phyloP scores from a whole-genome alignment of 2,113 vertebrate species.

The Peucedramus taeniatus region DNA sequence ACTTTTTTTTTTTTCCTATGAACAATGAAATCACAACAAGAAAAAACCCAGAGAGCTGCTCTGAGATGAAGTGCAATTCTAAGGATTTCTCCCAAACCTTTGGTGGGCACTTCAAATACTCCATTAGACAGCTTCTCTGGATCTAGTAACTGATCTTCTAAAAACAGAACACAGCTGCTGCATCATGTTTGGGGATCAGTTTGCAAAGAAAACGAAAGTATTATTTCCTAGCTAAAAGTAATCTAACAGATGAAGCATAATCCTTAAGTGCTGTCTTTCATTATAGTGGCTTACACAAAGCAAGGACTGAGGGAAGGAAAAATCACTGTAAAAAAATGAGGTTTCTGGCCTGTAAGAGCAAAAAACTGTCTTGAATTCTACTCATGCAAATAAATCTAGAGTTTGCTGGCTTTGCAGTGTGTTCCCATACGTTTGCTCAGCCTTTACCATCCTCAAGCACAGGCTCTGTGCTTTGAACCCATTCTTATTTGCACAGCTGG shows the following conservation, averaged over 20 bases:
- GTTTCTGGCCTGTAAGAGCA: not conserved
- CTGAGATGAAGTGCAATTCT: not conserved
- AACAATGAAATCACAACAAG: not conserved
- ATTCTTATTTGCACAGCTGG: slow-evolving; percentile 52
- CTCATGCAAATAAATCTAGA: not conserved
- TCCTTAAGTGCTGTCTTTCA: not conserved
- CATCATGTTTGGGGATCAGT: not conserved
- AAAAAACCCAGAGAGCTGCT: not conserved
- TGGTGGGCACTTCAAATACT: not conserved
- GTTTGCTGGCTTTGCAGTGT: not conserved
- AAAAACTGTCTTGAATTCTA: not conserved
- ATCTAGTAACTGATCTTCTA: not conserved
- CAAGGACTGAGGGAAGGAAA: not conserved
- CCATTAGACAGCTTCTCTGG: not conserved
- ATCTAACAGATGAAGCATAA: not conserved
- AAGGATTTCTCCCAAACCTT: not conserved
- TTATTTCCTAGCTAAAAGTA: not conserved
- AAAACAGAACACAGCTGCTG: not conserved
- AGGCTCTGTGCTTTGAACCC: slow-evolving; percentile 6
- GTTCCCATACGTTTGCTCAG: not conserved
- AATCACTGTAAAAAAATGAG: not conserved
- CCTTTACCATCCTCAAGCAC: not conserved
- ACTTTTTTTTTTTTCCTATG: not conserved
- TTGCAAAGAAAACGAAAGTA: not conserved
- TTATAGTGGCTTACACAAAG: not conserved